These are phyloP conservation scores for Herpetotheres cachinnans DNA, from an alignment of 2,113 vertebrate genomes.

Conservation along the genomic window DNA sequence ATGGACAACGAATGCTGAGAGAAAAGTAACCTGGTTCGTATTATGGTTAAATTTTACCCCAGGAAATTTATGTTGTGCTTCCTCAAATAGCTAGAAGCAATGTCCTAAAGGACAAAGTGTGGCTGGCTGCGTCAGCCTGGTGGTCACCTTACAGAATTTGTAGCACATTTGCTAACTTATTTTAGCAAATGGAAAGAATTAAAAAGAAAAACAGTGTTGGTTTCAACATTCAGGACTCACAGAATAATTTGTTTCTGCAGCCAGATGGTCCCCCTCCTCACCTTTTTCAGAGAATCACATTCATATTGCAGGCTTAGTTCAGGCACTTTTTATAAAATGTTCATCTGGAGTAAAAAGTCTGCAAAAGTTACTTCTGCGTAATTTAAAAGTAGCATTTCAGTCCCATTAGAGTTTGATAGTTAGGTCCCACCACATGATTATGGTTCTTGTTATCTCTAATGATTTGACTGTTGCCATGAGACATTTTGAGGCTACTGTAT, in stretches of 20 bases:
- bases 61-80: background rate
- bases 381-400: slow-evolving; percentile 65
- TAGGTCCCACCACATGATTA: slow-evolving; percentile 8
- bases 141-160: slow-evolving; percentile 5
- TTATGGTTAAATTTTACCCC: background rate
- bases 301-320: slow-evolving; percentile 72
- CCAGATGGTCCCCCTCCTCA: slow-evolving; percentile 26
- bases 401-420: slow-evolving; percentile 28
- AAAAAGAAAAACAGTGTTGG: slow-evolving; percentile 63
- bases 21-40: background rate
- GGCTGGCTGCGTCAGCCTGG: background rate
- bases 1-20: background rate
- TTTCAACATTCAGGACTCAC: slow-evolving; percentile 69
- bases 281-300: slow-evolving; percentile 58
- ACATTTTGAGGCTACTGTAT: slow-evolving; percentile 58
- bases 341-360: slow-evolving; percentile 75
- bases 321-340: slow-evolving; percentile 78
- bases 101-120: background rate
- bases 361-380: slow-evolving; percentile 64
- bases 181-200: slow-evolving; percentile 34
- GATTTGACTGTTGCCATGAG: slow-evolving; percentile 30
- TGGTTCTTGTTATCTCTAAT: slow-evolving; percentile 2
- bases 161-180: slow-evolving; percentile 11
- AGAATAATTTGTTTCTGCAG: slow-evolving; percentile 52
- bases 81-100: background rate